Evolutionary conservation across 1,140 invertebrate genomes (phyloP), one percentile per base, ranked within the genome.

Genomic region (Diorhabda sublineata): DNA sequence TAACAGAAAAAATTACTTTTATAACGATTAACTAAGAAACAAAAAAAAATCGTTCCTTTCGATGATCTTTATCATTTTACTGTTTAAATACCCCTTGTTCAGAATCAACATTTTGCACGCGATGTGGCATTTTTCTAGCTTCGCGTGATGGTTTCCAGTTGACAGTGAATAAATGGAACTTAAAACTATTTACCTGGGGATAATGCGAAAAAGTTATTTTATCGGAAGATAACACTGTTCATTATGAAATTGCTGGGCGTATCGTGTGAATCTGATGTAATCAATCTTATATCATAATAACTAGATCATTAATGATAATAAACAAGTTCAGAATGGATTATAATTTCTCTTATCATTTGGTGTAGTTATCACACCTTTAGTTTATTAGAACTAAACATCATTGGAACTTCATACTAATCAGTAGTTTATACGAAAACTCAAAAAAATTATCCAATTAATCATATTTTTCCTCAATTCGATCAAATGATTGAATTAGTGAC

Each of bases 51-150:
- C 47, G 47, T 52, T 52, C 6, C n/a, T 6, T 52, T 6, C n/a
- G 6, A 8, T n/a, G 47, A 52, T 52, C 42, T 9, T 60, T 60
- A 60, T 60, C 58, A 60, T 60, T 11, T 60, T 11, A 60, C 58
- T 26, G 58, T 26, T 60, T 60, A 60, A 60, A 60, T 60, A 60
- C 42, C 4, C 26, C 58, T 60, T 60, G 58, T 60, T 60, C 42
- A 42, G 58, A 60, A 42, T 42, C 42, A 42, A 42, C 58, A 11
- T 60, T 4, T 7, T 11, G 42, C 58, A 60, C 58, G 58, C 58
- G 3, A 60, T 42, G 42, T 60, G 42, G 11, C 58, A 60, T 60
- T 60, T 60, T 60, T 60, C 11, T 42, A 7, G 26, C 58, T 42
- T 60, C 1, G 58, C 58, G 58, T 60, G 58, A 26, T 60, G 58